Percentiles rank a stretch among this genome's conserved stretches.
Evolutionary conservation across 1,140 invertebrate species (phyloP).

Genomic region (Ceratosolen solmsi): DNA sequence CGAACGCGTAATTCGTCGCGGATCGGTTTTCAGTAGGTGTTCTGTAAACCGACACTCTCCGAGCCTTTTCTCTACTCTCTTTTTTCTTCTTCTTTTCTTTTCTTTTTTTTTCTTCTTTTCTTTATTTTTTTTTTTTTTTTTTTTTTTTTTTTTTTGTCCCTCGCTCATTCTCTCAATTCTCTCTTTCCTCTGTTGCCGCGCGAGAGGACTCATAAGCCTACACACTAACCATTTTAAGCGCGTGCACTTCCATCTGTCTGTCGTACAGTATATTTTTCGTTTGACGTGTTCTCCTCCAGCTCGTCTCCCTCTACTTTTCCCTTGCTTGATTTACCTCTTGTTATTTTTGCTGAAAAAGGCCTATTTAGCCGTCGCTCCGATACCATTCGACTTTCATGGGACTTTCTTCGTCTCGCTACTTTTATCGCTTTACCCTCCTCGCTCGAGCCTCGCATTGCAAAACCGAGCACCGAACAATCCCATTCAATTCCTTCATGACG

Average conservation of each 20-base stretch:
- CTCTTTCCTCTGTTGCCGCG: slow-evolving; percentile 45
- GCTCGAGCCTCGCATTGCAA: too few species aligned
- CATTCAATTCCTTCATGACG: too few species aligned
- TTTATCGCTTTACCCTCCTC: slow-evolving; percentile 39
- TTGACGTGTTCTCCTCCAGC: slow-evolving; percentile 39
- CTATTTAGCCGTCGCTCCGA: slow-evolving; percentile 17
- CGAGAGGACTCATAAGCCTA: slow-evolving; percentile 39
- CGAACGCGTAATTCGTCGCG: slow-evolving; percentile 61
- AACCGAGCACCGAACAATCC: too few species aligned
- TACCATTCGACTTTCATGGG: slow-evolving; percentile 46
- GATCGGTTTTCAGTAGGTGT: slow-evolving; percentile 64
- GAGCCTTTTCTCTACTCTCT: not conserved
- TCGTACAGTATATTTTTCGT: slow-evolving; percentile 44
- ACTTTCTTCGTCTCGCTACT: not conserved
- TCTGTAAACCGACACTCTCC: slow-evolving; percentile 62
- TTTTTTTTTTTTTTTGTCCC: slow-evolving; percentile 4
- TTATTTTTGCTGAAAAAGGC: slow-evolving; percentile 38
- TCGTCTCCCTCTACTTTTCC: slow-evolving; percentile 24
- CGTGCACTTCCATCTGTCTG: slow-evolving; percentile 41
- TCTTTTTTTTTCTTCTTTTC: slow-evolving; percentile 9
- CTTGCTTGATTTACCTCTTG: slow-evolving; percentile 44
- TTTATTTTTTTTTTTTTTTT: not conserved
- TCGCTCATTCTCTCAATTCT: slow-evolving; percentile 8
- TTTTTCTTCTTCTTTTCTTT: slow-evolving; percentile 9
- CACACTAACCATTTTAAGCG: slow-evolving; percentile 35